Conservation (phyloP, 2,888 invertebrate species). For the Thymelicus acteon region DNA sequence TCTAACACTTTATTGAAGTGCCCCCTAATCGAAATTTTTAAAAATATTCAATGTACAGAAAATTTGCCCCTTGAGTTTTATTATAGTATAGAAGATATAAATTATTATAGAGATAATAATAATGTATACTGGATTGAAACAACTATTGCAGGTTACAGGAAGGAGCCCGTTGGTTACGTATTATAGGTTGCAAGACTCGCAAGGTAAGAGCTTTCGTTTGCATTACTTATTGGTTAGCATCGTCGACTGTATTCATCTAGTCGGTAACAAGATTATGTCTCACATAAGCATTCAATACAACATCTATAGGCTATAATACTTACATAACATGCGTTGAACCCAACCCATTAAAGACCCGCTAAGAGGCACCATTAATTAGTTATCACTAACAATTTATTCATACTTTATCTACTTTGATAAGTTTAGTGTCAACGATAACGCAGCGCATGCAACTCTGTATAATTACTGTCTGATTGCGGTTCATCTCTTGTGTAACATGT, state of each 20-base stretch:
- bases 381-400: constrained; percentile 6
- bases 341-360: no score
- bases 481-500: no score
- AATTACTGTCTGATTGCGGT: neutral
- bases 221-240: neutral
- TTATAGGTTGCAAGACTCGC: constrained; percentile 13
- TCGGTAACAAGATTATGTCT: constrained; percentile 9
- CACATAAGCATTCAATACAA: no score
- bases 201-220: constrained; percentile 8
- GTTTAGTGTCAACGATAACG: constrained; percentile 2
- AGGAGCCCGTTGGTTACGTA: neutral
- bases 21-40: no score
- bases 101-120: no score
- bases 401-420: neutral
- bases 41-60: no score
- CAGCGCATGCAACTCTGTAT: neutral
- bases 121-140: neutral
- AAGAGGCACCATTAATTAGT: neutral
- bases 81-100: no score
- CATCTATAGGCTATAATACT: no score
- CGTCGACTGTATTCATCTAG: neutral
- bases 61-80: no score
- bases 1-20: no score
- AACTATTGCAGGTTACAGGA: neutral
- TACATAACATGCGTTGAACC: no score